These are phyloP conservation scores for Scrobipalpa atriplicella DNA, from an alignment of 2,888 invertebrate genomes.

Conservation along the genomic window DNA sequence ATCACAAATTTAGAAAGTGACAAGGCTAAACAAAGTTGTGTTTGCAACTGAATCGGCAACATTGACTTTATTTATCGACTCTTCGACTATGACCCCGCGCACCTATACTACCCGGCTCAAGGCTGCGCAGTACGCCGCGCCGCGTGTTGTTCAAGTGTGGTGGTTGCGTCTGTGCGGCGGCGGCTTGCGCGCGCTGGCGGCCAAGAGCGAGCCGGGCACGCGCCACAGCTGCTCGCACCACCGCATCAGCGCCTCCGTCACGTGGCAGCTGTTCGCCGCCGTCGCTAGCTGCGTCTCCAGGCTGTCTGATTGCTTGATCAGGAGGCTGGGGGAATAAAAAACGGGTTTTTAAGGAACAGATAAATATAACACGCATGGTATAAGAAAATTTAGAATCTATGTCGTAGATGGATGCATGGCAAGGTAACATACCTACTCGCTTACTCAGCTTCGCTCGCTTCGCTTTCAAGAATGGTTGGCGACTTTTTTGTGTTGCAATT, in stretches of 20 bases:
- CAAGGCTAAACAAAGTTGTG: too few species aligned
- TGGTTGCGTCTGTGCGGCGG: constrained; percentile 60
- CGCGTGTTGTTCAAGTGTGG: constrained; percentile 62
- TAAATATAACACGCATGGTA: too few species aligned
- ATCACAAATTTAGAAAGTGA: too few species aligned
- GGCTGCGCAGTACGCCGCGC: not conserved
- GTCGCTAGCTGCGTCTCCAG: constrained; percentile 90
- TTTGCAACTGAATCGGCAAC: too few species aligned
- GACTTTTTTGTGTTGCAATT: too few species aligned
- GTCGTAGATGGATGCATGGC: too few species aligned
- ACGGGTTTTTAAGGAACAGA: too few species aligned
- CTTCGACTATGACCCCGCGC: not conserved
- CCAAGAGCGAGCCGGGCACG: constrained; percentile 86
- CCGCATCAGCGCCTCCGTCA: constrained; percentile 92
- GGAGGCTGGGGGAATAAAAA: constrained; percentile 69
- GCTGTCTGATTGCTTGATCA: constrained; percentile 83
- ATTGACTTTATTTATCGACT: too few species aligned
- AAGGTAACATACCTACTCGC: too few species aligned
- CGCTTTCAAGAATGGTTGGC: too few species aligned
- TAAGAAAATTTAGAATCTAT: too few species aligned
- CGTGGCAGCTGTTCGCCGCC: constrained; percentile 93
- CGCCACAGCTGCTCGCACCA: constrained; percentile 90
- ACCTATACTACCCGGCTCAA: not conserved
- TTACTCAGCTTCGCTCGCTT: too few species aligned
- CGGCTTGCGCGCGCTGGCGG: constrained; percentile 81